These are phyloP conservation scores for Oncorhynchus nerka DNA, from an alignment of 2,113 vertebrate genomes.

Conservation along the genomic window DNA sequence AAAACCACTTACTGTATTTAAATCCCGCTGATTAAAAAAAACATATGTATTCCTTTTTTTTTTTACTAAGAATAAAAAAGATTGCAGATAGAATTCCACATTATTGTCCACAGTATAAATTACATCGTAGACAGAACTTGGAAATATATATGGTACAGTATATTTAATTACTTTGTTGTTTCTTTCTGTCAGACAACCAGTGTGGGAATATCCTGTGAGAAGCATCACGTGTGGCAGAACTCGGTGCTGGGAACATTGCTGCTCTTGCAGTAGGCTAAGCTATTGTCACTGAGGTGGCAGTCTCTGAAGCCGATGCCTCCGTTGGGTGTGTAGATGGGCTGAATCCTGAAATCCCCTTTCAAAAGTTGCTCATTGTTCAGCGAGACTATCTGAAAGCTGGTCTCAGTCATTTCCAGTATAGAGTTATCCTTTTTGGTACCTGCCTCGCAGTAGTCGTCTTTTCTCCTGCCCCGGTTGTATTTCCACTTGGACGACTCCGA, in stretches of 20 bases:
- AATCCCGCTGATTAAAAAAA: conserved; percentile 92
- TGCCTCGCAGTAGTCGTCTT: conserved; percentile 98
- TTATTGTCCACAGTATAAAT: conserved; percentile 99
- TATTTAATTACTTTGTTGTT: conserved; percentile 62
- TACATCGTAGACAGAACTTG: conserved; percentile 78
- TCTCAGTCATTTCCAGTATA: conserved; percentile 99
- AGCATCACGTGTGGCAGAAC: conserved; percentile 95
- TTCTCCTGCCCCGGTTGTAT: conserved; percentile 95
- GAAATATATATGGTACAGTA: conserved; percentile 77
- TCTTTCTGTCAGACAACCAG: conserved; percentile 62
- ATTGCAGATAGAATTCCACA: conserved; percentile 90
- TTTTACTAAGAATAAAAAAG: conserved; percentile 89
- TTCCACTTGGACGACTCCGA: conserved; percentile 95
- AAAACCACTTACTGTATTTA: conserved; percentile 63
- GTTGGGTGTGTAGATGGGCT: conserved; percentile 97
- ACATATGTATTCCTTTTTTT: conserved; percentile 78
- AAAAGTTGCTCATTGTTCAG: conserved; percentile 99
- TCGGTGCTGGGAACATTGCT: conserved; percentile 95
- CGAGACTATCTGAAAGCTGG: conserved; percentile 98
- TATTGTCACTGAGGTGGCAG: conserved; percentile 96
- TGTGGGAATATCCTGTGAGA: conserved; percentile 26
- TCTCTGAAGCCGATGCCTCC: conserved; percentile 97
- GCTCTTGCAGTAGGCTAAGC: conserved; percentile 93
- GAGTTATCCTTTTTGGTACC: conserved; percentile 99
- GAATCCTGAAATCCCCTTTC: conserved; percentile 98